A percentile compares a stretch with the other conserved stretches of the same genome.
Conservation (phyloP, 2,797 vertebrate species). For the Notoglanidium macrostoma region DNA sequence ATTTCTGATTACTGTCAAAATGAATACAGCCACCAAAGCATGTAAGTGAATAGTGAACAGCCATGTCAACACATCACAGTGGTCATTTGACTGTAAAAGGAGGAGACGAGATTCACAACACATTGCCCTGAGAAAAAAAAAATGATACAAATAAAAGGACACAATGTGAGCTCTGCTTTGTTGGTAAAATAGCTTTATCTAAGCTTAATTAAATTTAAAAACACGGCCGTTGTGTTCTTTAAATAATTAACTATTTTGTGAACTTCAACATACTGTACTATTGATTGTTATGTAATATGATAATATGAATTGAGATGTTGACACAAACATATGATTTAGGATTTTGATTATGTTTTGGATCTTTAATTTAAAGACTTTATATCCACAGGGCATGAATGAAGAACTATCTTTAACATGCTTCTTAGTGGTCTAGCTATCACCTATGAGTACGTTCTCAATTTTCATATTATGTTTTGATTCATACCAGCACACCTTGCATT, state of each 20-base stretch:
- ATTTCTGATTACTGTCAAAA: conserved; percentile 72
- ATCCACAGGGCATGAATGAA: too few species aligned
- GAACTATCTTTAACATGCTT: too few species aligned
- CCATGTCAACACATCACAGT: conserved; percentile 52
- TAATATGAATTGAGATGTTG: not conserved
- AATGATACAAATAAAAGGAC: not conserved
- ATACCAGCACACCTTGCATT: too few species aligned
- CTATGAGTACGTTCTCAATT: too few species aligned
- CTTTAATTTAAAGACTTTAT: too few species aligned
- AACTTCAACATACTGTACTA: not conserved
- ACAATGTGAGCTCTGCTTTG: not conserved
- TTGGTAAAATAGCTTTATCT: not conserved
- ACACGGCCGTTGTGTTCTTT: not conserved
- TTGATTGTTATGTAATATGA: not conserved
- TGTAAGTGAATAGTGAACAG: conserved; percentile 54
- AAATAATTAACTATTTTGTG: not conserved
- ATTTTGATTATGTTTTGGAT: too few species aligned
- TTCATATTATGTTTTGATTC: too few species aligned
- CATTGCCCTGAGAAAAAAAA: conserved; percentile 14
- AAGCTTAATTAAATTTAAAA: not conserved
- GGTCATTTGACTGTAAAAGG: conserved; percentile 50
- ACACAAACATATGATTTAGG: not conserved
- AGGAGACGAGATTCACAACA: conserved; percentile 31
- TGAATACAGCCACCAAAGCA: conserved; percentile 63
- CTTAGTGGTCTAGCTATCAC: too few species aligned